phyloP scores from a whole-genome alignment of 2,113 vertebrate genomes.

The Verasper variegatus region DNA sequence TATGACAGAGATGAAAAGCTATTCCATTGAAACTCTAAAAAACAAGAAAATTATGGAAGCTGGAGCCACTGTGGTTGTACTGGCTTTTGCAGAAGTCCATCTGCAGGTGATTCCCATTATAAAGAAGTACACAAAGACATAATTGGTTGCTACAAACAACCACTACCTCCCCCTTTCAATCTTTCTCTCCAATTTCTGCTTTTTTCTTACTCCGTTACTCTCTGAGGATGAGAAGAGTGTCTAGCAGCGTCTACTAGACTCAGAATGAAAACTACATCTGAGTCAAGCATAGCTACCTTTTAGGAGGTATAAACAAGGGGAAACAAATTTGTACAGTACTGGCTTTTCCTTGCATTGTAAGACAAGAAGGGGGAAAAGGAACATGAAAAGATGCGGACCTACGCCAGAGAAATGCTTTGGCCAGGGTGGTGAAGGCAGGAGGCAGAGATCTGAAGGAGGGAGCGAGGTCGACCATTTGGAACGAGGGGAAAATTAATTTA shows the following conservation, averaged over 20 bases:
- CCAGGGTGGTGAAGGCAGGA: conserved; percentile 56
- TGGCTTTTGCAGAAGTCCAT: no score
- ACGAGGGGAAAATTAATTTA: conserved; percentile 78
- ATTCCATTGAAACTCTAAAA: conserved; percentile 41
- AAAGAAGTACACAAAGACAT: conserved; percentile 18
- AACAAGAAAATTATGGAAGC: conserved; percentile 58
- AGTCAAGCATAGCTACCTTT: conserved; percentile 29
- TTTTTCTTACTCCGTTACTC: conserved; percentile 9
- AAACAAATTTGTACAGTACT: conserved; percentile 35
- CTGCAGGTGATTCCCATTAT: no score
- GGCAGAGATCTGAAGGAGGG: conserved; percentile 40
- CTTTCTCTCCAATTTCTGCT: no score
- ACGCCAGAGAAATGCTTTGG: conserved; percentile 61
- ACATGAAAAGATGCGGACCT: conserved; percentile 25
- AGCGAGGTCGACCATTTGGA: conserved; percentile 44
- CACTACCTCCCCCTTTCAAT: background rate
- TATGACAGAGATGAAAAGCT: conserved; percentile 55
- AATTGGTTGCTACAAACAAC: conserved; percentile 50
- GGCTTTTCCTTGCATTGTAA: conserved; percentile 43
- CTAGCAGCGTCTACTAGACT: conserved; percentile 27
- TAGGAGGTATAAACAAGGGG: conserved; percentile 15
- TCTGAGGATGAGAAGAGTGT: conserved; percentile 32
- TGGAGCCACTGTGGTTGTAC: conserved; percentile 1
- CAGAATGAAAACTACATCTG: conserved; percentile 35
- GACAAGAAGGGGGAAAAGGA: conserved; percentile 15